Percentiles rank a stretch among this genome's conserved stretches.
Conservation (phyloP, 1,140 invertebrate genomes). For the Drosophila triauraria region DNA sequence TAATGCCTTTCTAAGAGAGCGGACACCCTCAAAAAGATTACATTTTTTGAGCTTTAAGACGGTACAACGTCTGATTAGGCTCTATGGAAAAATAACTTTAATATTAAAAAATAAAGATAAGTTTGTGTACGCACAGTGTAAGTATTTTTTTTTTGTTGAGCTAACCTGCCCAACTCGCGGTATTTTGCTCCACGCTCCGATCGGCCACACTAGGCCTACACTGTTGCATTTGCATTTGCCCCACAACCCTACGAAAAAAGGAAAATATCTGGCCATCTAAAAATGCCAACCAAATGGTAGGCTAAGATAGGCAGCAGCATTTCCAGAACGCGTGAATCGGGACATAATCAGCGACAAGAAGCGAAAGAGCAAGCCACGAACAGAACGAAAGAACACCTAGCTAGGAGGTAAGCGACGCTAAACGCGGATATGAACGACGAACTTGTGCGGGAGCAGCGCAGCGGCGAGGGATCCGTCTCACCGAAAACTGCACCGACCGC, state of each 20-base stretch:
- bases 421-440: conserved; percentile 61
- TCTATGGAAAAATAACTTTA: too few species aligned
- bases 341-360: conserved; percentile 1
- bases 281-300: conserved; percentile 73
- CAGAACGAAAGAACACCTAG: conserved; percentile 6
- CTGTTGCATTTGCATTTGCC: conserved; percentile 67
- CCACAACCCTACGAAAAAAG: conserved; percentile 30
- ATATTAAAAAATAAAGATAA: not conserved
- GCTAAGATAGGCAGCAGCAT: conserved; percentile 35
- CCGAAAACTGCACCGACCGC: conserved; percentile 62
- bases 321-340: conserved; percentile 35
- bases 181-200: conserved; percentile 1
- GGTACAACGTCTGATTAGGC: too few species aligned
- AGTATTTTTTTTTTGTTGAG: conserved; percentile 1
- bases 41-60: too few species aligned
- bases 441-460: conserved; percentile 55
- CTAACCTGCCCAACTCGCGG: conserved; percentile 13
- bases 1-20: too few species aligned
- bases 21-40: too few species aligned
- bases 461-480: conserved; percentile 66
- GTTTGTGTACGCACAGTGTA: not conserved
- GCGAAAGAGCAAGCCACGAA: not conserved
- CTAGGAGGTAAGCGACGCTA: conserved; percentile 12
- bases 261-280: conserved; percentile 22
- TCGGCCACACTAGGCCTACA: conserved; percentile 43